Base-by-base conservation (phyloP, 2,113 vertebrate species). In the Erythrocercus mccallii region DNA sequence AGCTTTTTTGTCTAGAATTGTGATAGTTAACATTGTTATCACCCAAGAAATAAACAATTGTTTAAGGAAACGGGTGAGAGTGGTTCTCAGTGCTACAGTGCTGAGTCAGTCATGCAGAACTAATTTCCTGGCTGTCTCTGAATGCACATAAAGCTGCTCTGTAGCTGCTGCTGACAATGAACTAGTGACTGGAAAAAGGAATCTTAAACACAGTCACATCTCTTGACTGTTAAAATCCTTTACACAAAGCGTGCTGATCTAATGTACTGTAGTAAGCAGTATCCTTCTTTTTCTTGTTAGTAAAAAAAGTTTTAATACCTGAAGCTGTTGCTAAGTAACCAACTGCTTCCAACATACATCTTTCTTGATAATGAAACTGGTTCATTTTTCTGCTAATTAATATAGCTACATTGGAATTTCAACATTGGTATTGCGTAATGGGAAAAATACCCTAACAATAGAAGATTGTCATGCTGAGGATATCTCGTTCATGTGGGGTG, bases 161-260 rank as follows among this genome's bases (percentile, higher is more conserved):
- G 97, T 98, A 97, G 97, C 97, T 97, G 97, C 96, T 95, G 86
- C 97, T 95, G 97, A 98, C 98, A 98, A 98, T 98, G 98, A 98
- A 97, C 97, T 97, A 98, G 98, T 98, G 97, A 98, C 98, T 98
- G 93, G 97, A 97, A 98, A 98, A 97, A 97, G 96, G 91, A 98
- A 97, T 98, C 97, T 98, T 98, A 98, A 98, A 98, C 96, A 98
- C 97, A 98, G 98, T 98, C 98, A 98, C 98, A 98, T 98, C 97
- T 98, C 98, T 95, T 97, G 97, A 98, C 98, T 98, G 97, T 97
- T 97, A 98, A 98, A 98, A 98, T 97, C 96, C 97, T 97, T 97
- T 97, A 97, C 96, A 97, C 96, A 97, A 98, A 97, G 96, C 93
- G 85, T 69, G 70, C 96, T 96, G 97, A 98, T 96, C 94, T 96